Evolutionary conservation across 1,140 invertebrate species (phyloP).

Genomic region (Eupeodes corollae): DNA sequence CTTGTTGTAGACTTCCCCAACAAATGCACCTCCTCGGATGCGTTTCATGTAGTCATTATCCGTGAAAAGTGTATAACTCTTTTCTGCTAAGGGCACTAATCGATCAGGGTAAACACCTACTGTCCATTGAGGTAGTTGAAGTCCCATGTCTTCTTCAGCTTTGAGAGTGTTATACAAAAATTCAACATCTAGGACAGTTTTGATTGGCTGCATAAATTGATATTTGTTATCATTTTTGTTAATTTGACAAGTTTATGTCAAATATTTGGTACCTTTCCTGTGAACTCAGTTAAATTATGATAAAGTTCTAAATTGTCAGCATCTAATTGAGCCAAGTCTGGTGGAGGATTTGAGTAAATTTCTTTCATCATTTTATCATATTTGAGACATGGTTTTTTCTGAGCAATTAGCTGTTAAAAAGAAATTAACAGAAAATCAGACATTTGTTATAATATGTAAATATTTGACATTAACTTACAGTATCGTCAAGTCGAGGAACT

Average conservation of each 20-base stretch:
- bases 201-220: not conserved
- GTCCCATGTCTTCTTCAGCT: constrained; percentile 53
- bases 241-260: not conserved
- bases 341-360: constrained; percentile 33
- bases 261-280: constrained; percentile 40
- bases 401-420: constrained; percentile 43
- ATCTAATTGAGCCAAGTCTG: constrained; percentile 43
- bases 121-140: constrained; percentile 61
- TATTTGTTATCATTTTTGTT: not conserved
- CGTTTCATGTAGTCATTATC: constrained; percentile 57
- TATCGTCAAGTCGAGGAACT: constrained; percentile 51
- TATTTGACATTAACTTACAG: constrained; percentile 42
- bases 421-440: constrained; percentile 2
- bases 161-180: constrained; percentile 61
- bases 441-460: not conserved
- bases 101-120: constrained; percentile 54
- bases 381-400: constrained; percentile 51
- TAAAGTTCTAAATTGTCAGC: constrained; percentile 50
- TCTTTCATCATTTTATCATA: constrained; percentile 48
- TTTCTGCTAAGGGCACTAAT: constrained; percentile 52
- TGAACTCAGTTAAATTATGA: constrained; percentile 48
- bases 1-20: constrained; percentile 38
- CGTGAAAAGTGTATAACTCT: constrained; percentile 57
- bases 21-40: constrained; percentile 55
- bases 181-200: constrained; percentile 54